Evolutionary conservation across 1,140 invertebrate species (phyloP), one percentile per base, ranked within the genome.

Genomic region (Drosophila micromelanica): DNA sequence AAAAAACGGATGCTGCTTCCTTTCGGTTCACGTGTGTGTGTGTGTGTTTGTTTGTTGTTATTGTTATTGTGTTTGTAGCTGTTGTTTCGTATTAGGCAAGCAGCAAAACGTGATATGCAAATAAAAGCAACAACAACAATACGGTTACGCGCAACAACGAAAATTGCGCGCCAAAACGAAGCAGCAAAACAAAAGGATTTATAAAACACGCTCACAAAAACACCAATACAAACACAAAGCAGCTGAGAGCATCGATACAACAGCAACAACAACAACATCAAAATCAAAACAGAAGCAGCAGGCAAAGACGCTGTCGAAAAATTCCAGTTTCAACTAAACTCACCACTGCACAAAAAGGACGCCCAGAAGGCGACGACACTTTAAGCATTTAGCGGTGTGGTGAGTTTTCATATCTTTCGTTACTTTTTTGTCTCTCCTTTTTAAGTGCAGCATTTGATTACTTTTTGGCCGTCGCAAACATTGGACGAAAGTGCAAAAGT

Each of bases 21-120:
- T 62, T 57, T 68, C 40, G 65, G 23, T n/a, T 15, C 38, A 17
- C 54, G 40, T 45, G 57, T 23, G 37, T 57, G n/a, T 43, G 17
- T 57, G 48, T 57, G 40, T 72, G 48, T 68, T 32, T 69, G 42
- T 69, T 49, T 73, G 61, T 73, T 56, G 55, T 73, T 76, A 45
- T 74, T 77, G 71, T 75, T 78, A 68, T 75, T 68, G 71, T 74
- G 72, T 71, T 78, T 61, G 72, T 69, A 63, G 52, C 64, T 56
- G 57, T 70, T 70, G 65, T 57, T 56, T 69, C 52, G 72, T 74
- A 74, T 74, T 74, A 75, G 75, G 71, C 75, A 77, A 70, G 51
- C 75, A 74, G 76, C 78, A 86, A 71, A 78, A 89, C 82, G 79
- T 79, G 86, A 85, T 85, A 90, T 90, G 84, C 80, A 90, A 89